A percentile compares a stretch with the other conserved stretches of the same genome.
These are phyloP conservation scores for Tarsius wallacei DNA, from an alignment of 2,797 vertebrate genomes.

Conservation along the genomic window DNA sequence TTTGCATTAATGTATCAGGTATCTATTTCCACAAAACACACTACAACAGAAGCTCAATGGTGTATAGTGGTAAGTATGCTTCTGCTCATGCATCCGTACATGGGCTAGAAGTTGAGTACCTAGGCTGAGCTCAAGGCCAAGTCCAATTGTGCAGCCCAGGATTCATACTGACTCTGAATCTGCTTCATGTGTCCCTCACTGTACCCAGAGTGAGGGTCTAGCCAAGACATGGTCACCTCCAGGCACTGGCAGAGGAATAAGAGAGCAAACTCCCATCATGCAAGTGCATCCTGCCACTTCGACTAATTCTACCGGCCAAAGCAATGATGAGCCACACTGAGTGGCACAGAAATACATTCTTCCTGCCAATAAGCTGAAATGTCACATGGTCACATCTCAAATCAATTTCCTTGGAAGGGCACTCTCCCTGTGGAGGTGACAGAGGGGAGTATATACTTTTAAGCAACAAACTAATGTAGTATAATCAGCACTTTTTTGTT, in stretches of 20 bases:
- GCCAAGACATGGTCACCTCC: neutral
- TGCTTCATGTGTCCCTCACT: neutral
- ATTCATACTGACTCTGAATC: neutral
- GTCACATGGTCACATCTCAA: neutral
- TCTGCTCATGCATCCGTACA: neutral
- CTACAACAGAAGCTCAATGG: neutral
- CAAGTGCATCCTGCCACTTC: rapidly evolving
- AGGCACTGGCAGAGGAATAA: neutral
- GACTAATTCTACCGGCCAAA: neutral
- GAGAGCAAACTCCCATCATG: neutral
- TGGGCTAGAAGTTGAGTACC: neutral
- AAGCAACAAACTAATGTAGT: neutral
- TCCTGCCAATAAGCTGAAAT: neutral
- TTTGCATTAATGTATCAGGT: neutral
- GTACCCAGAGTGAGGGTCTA: neutral
- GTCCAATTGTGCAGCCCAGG: neutral
- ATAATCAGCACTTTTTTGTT: neutral
- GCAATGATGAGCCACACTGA: neutral
- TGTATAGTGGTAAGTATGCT: neutral
- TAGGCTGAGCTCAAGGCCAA: neutral
- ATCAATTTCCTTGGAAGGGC: neutral
- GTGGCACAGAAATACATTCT: neutral
- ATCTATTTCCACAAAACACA: neutral
- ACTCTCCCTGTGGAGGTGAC: neutral
- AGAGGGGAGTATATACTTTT: neutral